Evolutionary conservation across 2,113 vertebrate genomes (phyloP), one percentile per base, ranked within the genome.

Genomic region (Mustela lutreola): DNA sequence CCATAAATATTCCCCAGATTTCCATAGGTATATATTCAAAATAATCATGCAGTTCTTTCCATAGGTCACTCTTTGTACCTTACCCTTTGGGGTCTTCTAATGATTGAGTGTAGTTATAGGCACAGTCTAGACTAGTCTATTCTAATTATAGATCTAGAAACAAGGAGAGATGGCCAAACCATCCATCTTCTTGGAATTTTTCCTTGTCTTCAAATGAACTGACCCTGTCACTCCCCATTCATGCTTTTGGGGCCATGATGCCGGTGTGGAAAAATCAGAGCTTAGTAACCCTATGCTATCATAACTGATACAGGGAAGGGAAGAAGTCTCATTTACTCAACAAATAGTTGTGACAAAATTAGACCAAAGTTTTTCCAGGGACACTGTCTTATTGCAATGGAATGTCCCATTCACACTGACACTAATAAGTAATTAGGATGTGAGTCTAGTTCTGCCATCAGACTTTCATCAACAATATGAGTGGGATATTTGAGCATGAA

Each of bases 311-410:
- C 48, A 53, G 1, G 19, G 53, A 63, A 86, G 4, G 28, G 33
- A 65, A 58, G 33, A 3, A 2, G 10, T 45, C 60, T 73, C 4
- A 45, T 71, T 94, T 83, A 33, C 12, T 90, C 24, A 92, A 70
- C 19, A 58, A 87, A 76, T 50, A 75, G 82, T n/a, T 78, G 67
- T 86, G 58, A 86, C 71, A 81, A 86, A 94, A 94, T 63, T 76
- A 70, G 6, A 58, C 14, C 12, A 65, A 9, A 79, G 33, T 83
- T 62, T 62, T 90, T 93, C 28, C 48, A 82, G 76, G 12, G 42
- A 36, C 19, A 36, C 81, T 67, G 92, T 82, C 56, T 22, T 75
- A 50, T 81, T 87, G n/a, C 3, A 65, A 21, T 60, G 60, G 33
- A 86, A 63, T 88, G 78, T 11, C 3, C 39, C 8, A 79, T 79